Evolutionary conservation across 2,888 invertebrate genomes (phyloP), one percentile per base, ranked within the genome.

Genomic region (Tubulanus polymorphus): DNA sequence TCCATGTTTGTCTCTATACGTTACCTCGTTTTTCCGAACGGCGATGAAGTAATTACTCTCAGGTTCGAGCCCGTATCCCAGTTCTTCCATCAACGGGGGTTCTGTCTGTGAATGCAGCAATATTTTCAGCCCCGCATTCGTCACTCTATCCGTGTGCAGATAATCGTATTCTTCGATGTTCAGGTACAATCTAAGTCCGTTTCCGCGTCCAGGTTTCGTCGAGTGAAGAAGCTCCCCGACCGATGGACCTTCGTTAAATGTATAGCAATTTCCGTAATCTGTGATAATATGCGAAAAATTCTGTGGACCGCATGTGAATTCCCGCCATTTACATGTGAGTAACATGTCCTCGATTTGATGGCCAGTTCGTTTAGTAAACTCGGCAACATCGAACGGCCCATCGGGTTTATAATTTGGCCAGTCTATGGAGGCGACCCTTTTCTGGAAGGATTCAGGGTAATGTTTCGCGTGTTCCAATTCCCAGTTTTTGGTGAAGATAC

Each of bases 281-380:
- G 48, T 47, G 23, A 47, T 26, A 23, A 47, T n/a, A n/a, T 23
- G 27, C 6, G 48, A 26, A 23, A 47, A 47, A 27, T 47, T 47
- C 27, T 47, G 26, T 6, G 48, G 48, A 23, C 48, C 48, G 27
- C 48, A 47, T 5, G 5, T 6, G 26, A 26, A 5, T 5, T 27
- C 48, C 6, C 27, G 25, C 48, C 48, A 47, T 15, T 6, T n/a
- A 20, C 48, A 47, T 27, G 27, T 23, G 6, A 47, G 48, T n/a
- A 47, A n/a, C 48, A 47, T 47, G 48, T 47, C 48, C 27, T 47
- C 23, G 8, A 47, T 23, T n/a, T 47, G 48, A 27, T 47, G 48
- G 23, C 48, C 48, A n/a, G 48, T 47, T 5, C 48, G 48, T 8
- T n/a, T 3, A 8, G 27, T 47, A 23, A 47, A 47, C 27, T 47